Conservation (phyloP, 1,140 invertebrate genomes). For the Colletes latitarsis region DNA sequence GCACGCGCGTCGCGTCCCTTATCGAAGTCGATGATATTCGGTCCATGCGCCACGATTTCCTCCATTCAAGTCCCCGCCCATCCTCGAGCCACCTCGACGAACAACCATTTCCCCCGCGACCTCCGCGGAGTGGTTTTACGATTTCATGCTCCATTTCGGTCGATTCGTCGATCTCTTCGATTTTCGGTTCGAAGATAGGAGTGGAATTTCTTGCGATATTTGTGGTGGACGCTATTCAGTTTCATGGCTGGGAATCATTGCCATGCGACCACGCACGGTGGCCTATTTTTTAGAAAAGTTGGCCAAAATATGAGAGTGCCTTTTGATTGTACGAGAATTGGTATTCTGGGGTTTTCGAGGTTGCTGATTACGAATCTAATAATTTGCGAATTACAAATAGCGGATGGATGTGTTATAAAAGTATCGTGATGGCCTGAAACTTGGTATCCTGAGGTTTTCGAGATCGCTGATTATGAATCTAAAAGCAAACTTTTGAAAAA, state of each 20-base stretch:
- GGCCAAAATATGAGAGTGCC: too few relatives aligned
- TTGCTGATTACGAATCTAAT: too few relatives aligned
- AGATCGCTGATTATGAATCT: too few relatives aligned
- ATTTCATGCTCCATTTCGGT: conserved; percentile 68
- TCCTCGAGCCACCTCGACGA: conserved; percentile 1
- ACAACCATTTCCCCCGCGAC: conserved; percentile 53
- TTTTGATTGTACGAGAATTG: too few relatives aligned
- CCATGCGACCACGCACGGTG: neutral
- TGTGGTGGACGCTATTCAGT: neutral
- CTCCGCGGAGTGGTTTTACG: conserved; percentile 57
- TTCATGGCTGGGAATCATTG: neutral
- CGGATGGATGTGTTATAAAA: too few relatives aligned
- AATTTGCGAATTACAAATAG: too few relatives aligned
- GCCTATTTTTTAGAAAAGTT: too few relatives aligned
- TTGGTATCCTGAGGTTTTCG: too few relatives aligned
- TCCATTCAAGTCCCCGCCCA: conserved; percentile 35
- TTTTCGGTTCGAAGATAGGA: conserved; percentile 16
- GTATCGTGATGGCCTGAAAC: too few relatives aligned
- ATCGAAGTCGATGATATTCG: conserved; percentile 71
- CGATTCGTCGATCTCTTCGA: conserved; percentile 44
- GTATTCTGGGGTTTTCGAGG: too few relatives aligned
- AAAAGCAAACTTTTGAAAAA: too few relatives aligned
- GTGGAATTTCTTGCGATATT: neutral
- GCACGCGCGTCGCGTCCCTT: conserved; percentile 67
- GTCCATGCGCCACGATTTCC: conserved; percentile 48